Evolutionary conservation across 2,113 vertebrate genomes (phyloP).

Genomic region (Heteronetta atricapilla): DNA sequence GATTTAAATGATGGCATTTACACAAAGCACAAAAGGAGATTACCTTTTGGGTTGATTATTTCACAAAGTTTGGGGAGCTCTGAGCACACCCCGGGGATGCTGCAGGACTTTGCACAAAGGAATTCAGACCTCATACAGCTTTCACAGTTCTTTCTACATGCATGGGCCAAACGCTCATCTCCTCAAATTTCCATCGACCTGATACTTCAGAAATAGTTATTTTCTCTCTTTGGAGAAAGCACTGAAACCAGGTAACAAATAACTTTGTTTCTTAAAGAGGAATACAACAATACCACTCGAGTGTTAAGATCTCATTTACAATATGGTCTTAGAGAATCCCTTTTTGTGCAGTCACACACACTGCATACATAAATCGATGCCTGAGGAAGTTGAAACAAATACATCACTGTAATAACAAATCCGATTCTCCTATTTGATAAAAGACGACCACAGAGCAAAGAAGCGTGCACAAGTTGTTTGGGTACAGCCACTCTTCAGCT

Average conservation of each 20-base stretch:
- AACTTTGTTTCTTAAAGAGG: background rate
- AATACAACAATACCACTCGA: background rate
- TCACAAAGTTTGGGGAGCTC: background rate
- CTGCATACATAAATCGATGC: background rate
- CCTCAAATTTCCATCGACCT: background rate
- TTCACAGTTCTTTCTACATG: background rate
- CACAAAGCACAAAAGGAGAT: background rate
- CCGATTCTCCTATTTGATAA: background rate
- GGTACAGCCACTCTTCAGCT: background rate
- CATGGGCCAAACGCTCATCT: background rate
- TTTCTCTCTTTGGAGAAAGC: background rate
- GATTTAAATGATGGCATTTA: background rate
- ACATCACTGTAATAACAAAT: background rate
- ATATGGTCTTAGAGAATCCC: background rate
- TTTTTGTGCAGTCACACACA: background rate
- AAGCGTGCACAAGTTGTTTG: background rate
- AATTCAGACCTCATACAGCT: background rate
- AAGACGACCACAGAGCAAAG: background rate
- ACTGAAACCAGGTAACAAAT: background rate
- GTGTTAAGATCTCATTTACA: background rate
- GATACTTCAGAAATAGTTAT: background rate
- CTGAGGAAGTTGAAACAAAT: background rate
- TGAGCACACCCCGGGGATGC: background rate
- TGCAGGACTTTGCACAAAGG: background rate
- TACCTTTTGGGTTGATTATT: background rate